Conservation (phyloP, 2,113 vertebrate species). For the Tilapia sparmanii region DNA sequence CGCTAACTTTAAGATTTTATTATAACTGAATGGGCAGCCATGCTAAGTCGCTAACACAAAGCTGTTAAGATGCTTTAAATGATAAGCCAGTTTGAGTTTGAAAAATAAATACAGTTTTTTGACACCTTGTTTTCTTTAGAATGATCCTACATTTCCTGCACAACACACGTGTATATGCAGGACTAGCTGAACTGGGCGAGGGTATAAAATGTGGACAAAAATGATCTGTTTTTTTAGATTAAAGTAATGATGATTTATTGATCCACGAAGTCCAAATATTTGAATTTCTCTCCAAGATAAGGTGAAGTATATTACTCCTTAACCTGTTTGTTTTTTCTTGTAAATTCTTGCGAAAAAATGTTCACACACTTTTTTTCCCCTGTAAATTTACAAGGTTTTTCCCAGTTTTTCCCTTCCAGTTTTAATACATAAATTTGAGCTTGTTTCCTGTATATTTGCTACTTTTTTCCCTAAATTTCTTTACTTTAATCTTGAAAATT, state of each 20-base stretch:
- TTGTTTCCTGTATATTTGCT: background rate
- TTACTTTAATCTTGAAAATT: background rate
- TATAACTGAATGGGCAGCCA: background rate
- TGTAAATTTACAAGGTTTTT: background rate
- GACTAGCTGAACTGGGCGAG: background rate
- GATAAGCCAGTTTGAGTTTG: background rate
- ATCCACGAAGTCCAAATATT: background rate
- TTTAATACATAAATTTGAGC: background rate
- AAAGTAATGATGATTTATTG: background rate
- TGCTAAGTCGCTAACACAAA: background rate
- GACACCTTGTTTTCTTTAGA: background rate
- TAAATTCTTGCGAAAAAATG: background rate
- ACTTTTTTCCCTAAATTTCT: fast-evolving
- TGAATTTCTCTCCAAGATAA: background rate
- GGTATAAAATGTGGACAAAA: background rate
- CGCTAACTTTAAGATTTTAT: background rate
- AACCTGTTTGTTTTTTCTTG: background rate
- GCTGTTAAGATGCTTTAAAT: background rate
- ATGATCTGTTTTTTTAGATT: background rate
- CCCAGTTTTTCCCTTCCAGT: background rate
- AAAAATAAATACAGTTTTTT: background rate
- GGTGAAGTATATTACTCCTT: background rate
- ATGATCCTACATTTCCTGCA: background rate
- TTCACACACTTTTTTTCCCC: fast-evolving
- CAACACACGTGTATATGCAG: background rate